Evolutionary conservation across 2,797 vertebrate genomes (phyloP), one percentile per base, ranked within the genome.

Genomic region (Trachurus trachurus): DNA sequence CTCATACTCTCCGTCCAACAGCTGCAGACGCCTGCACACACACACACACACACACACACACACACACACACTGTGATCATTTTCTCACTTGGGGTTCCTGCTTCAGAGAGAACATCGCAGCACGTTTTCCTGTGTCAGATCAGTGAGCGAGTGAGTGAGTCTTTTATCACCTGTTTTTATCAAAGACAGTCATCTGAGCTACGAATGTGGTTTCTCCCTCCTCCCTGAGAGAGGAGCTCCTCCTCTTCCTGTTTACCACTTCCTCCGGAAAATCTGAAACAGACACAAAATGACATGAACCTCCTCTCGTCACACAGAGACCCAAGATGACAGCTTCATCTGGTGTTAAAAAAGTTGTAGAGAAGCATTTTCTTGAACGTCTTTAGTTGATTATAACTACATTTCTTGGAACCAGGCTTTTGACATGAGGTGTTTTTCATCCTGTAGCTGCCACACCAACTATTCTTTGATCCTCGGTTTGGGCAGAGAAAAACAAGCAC

Each of bases 181-280:
- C 98, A 94, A 99, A 99, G 64, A 99, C 97, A 0, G 96, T 99
- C 98, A 99, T 99, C 92, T 98, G 97, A 89, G 97, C 97, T 92
- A 99, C 96, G 93, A 97, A 98, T 16, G 83, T 97, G 92, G 96
- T 96, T 86, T 98, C 97, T 31, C 96, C 96, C 74, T 98, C 98
- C 86, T 98, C 97, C 85, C 96, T 95, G 87, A 96, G 96, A 37
- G 95, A 95, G 5, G 94, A 94, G 85, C 94, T 96, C 89, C 97
- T 95, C 96, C 97, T 98, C 88, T 97, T 97, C 92, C 97, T 96
- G 85, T 95, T 92, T 10, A 88, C 80, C 5, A 64, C 71, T 54
- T 92, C 92, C 89, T 98, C 98, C 82, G 95, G 95, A 67, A 98
- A 96, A 93, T 98, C 98, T 99, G 90, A 84, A 71, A 66, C 29